A percentile compares a stretch with the other conserved stretches of the same genome.
These are phyloP conservation scores for Phaonia tiefii DNA, from an alignment of 2,888 invertebrate species.

Conservation along the genomic window DNA sequence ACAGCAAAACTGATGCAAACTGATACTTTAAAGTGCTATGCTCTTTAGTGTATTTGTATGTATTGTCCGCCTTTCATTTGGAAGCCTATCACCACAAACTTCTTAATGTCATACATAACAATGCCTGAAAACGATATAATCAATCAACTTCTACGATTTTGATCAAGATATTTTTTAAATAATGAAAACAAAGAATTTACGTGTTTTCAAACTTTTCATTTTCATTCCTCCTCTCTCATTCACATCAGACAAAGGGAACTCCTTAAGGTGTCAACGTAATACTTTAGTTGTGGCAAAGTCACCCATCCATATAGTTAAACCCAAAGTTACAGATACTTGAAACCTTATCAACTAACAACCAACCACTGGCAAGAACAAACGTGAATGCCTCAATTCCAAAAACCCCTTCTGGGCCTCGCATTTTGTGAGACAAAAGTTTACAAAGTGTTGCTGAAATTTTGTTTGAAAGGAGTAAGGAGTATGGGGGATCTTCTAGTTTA, in stretches of 20 bases:
- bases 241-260: background rate
- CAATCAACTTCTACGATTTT: conserved; percentile 15
- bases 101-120: no score
- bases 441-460: no score
- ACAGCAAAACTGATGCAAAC: no score
- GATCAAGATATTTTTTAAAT: background rate
- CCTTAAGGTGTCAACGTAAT: conserved; percentile 20
- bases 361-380: background rate
- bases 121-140: conserved; percentile 21
- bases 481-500: conserved; percentile 24
- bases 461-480: background rate
- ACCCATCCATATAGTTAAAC: background rate
- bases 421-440: conserved; percentile 43
- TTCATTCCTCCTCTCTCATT: background rate
- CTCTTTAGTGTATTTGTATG: no score
- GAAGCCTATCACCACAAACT: no score
- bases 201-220: conserved; percentile 13
- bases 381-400: conserved; percentile 52
- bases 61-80: no score
- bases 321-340: background rate
- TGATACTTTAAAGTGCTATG: no score
- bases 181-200: background rate
- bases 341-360: background rate
- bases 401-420: conserved; percentile 47
- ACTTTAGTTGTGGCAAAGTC: background rate